Evolutionary conservation across 2,888 invertebrate species (phyloP), one percentile per base, ranked within the genome.

Genomic region (Masnerella sp.): DNA sequence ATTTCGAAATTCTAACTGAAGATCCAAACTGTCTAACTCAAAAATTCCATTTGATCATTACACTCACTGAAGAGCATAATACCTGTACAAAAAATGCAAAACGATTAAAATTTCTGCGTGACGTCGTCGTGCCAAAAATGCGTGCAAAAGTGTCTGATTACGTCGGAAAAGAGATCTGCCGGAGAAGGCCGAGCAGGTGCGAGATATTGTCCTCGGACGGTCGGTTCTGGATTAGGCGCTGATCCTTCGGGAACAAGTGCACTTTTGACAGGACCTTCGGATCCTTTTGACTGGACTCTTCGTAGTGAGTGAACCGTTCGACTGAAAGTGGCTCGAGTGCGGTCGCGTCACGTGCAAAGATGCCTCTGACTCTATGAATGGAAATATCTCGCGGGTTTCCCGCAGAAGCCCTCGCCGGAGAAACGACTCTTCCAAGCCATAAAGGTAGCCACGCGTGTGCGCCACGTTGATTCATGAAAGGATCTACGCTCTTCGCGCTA

Each of bases 361-460:
- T 79, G 80, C 15, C 49, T 58, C 72, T 78, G 77, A 78, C 80
- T 80, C 82, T 81, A 82, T 85, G 85, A 85, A 85, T 85, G 85
- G 79, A 84, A 85, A 84, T 84, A 84, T 83, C 81, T 80, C 80
- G 81, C 79, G 81, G 83, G 82, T 85, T 85, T 85, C 83, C 81
- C 78, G 77, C 80, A 79, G 84, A 85, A 85, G 83, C 85, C 85
- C 84, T 82, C 81, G 82, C 71, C 78, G 76, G 77, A 79, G 76
- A 79, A 78, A 79, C 83, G 81, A 84, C 85, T 85, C 85, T 85
- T 83, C 84, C 82, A 83, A 84, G 85, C 85, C 85, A 84, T 85
- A 85, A 85, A 85, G 84, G 84, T 85, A 84, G 82, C 32, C 81
- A 78, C 74, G 81, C 82, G 83, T 82, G 81, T 75, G 65, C 65